phyloP scores from a whole-genome alignment of 23 tunicate genomes.

The Styela clava region DNA sequence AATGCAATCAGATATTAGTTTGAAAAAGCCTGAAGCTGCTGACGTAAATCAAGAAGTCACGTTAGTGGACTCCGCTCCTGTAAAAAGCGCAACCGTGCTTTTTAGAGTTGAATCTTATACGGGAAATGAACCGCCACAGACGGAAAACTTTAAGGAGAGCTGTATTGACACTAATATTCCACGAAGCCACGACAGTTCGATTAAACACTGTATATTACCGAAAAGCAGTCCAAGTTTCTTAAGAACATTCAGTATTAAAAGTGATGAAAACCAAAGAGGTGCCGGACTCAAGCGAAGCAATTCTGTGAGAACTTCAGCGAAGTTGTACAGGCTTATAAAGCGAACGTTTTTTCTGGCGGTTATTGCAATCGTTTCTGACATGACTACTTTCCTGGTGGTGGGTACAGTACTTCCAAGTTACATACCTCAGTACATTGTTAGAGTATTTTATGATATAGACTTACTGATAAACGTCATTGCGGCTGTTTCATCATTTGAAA shows the following conservation, averaged over 20 bases:
- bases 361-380: not conserved
- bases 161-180: not conserved
- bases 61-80: not conserved
- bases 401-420: not conserved
- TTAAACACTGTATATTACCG: not conserved
- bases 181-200: not conserved
- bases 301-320: not conserved
- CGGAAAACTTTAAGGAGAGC: not conserved
- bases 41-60: not conserved
- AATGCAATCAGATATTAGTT: not conserved
- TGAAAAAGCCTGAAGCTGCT: not conserved
- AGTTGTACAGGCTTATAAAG: conserved; percentile 4
- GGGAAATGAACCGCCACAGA: not conserved
- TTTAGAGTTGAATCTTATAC: not conserved
- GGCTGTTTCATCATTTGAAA: not conserved
- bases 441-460: conserved; percentile 14
- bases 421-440: conserved; percentile 2
- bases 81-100: not conserved
- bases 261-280: not conserved
- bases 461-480: conserved; percentile 22
- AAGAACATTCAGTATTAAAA: not conserved
- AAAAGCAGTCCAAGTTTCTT: not conserved
- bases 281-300: not conserved
- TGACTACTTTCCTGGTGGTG: conserved; percentile 1
- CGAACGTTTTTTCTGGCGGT: conserved; percentile 5